These are phyloP conservation scores for human (Homo sapiens) DNA, from an alignment of 2,113 vertebrate genomes.

Conservation along the genomic window DNA sequence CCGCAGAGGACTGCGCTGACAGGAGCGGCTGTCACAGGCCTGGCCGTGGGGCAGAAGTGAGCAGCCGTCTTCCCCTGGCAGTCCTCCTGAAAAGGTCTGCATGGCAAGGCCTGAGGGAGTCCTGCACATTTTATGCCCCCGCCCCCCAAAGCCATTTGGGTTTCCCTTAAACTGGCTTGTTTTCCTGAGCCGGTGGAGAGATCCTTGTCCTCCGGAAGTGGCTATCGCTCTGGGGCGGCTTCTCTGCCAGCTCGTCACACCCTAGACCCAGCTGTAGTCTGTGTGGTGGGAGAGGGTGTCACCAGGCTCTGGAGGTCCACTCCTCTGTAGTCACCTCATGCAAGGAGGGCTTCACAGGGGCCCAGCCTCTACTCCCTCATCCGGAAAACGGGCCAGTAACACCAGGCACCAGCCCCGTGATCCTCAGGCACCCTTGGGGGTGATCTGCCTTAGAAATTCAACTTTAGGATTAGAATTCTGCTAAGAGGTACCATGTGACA, in stretches of 20 bases:
- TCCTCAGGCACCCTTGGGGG: neutral
- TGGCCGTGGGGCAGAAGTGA: neutral
- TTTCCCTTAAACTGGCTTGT: neutral
- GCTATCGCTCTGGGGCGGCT: neutral
- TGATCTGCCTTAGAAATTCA: neutral
- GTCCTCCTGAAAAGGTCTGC: neutral
- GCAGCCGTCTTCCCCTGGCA: neutral
- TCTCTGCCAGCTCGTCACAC: neutral
- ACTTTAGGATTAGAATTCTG: neutral
- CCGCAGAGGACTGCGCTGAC: constrained; percentile 61
- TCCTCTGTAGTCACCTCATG: no score
- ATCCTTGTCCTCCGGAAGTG: neutral
- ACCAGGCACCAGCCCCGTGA: neutral
- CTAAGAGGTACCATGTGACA: neutral
- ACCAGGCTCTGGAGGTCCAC: fast-evolving
- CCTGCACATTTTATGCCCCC: neutral
- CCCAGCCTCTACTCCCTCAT: neutral
- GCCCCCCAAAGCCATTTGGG: neutral
- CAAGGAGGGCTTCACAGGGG: fast-evolving
- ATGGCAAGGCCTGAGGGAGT: neutral
- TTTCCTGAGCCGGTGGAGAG: neutral
- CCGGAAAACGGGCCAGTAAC: neutral
- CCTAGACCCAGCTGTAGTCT: neutral
- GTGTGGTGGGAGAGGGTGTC: neutral
- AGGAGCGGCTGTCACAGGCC: constrained; percentile 69